Evolutionary conservation across 2,888 invertebrate species (phyloP), one percentile per base, ranked within the genome.

Genomic region (Gymnosoma rotundatum): DNA sequence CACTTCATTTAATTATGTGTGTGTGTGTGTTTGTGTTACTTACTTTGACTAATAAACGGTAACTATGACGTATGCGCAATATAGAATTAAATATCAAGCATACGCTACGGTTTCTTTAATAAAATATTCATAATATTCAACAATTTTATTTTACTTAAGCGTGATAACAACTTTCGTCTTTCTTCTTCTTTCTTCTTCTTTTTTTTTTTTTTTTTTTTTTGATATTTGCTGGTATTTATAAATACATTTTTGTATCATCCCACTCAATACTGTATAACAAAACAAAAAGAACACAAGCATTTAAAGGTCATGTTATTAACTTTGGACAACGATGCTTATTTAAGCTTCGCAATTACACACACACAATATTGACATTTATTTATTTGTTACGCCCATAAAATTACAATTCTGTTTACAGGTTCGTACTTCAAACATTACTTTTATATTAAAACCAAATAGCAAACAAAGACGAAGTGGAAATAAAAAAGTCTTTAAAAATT

Each of bases 221-320:
- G n/a, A 8, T 25, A 25, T 32, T 9, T 36, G 12, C 42, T 48
- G 16, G 14, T 5, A 48, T 48, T 48, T 48, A n/a, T 6, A 48
- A 48, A 45, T 10, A 21, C 25, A n/a, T 21, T 63, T n/a, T 45
- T 61, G 5, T 8, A 4, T 14, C 42, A 20, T 61, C 21, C 60
- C 18, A 45, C 63, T 48, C n/a, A 16, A 9, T 63, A 16, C 6
- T 21, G 25, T 25, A 25, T 2, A 4, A 25, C 2, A 16, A 20
- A 20, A 64, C 48, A 48, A 42, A 70, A 38, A 42, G 9, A n/a
- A 7, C 38, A n/a, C 16, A 21, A 52, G 38, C 52, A 25, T 63
- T 54, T 42, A 74, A 74, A 74, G 63, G 64, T 56, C 54, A 64
- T 54, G 32, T 54, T 45, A 74, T 54, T 64, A 74, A 56, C 18